Evolutionary conservation across 2,888 invertebrate genomes (phyloP).

Genomic region (Cataglyphis cursor): DNA sequence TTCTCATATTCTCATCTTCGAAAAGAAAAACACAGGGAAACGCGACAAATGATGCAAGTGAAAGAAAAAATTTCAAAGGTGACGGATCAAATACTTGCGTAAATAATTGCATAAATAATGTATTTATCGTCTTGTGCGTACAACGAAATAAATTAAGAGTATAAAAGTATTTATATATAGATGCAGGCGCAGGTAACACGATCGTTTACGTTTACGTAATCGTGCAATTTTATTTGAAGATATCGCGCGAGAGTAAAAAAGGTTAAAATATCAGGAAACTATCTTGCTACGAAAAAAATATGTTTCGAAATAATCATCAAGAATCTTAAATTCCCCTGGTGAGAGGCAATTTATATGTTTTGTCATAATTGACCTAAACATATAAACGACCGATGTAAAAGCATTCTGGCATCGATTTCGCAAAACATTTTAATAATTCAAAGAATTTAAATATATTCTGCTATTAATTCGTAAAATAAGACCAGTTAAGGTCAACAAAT

Average conservation of each 20-base stretch:
- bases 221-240: neutral
- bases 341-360: slow-evolving; percentile 13
- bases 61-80: slow-evolving; percentile 34
- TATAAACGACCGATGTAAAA: neutral
- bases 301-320: slow-evolving; percentile 45
- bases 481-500: neutral
- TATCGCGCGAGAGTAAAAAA: neutral
- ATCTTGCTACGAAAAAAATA: slow-evolving; percentile 6
- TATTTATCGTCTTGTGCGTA: neutral
- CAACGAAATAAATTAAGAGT: slow-evolving; percentile 16
- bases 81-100: neutral
- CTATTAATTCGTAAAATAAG: neutral
- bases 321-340: slow-evolving; percentile 9
- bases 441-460: slow-evolving; percentile 2
- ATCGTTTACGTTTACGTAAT: slow-evolving; percentile 36
- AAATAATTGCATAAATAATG: slow-evolving; percentile 11
- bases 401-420: neutral
- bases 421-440: neutral
- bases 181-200: neutral
- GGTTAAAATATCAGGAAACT: slow-evolving; percentile 37
- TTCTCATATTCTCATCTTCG: no score
- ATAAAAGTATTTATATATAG: neutral
- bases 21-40: slow-evolving; percentile 1
- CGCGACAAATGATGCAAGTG: slow-evolving; percentile 2
- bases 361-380: neutral